Evolutionary conservation across 2,888 invertebrate species (phyloP), one percentile per base, ranked within the genome.

Genomic region (Eupithecia dodoneata): DNA sequence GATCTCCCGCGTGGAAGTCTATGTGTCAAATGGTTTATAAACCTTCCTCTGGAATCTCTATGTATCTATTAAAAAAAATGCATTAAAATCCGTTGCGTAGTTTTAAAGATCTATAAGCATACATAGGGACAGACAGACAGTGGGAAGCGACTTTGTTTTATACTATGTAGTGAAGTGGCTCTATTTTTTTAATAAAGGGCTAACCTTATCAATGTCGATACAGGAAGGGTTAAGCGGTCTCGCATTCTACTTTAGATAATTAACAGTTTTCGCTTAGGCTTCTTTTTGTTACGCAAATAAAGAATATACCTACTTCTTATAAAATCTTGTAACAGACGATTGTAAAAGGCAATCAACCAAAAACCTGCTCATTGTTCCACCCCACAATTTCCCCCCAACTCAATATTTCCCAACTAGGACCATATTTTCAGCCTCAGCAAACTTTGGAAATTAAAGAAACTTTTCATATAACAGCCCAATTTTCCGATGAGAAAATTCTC

Each of bases 401-500:
- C n/a, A n/a, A 73, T 74, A 55, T 63, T 18, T n/a, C 55, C 18
- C 71, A 71, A 52, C 71, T 42, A 63, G 18, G 65, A 13, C 13
- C 15, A 65, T 66, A 47, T 71, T 72, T 71, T 63, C 59, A 71
- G 47, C 18, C 41, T 44, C 42, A 44, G 15, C 13, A 65, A 78
- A 74, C 74, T 76, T 78, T 18, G 63, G 52, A 69, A 76, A 73
- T 77, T 75, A 75, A 13, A 73, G 67, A 67, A 75, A 79, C 82
- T 86, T 83, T 81, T 77, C 79, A 78, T 82, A 86, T 81, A 83
- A 84, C 80, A 76, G 76, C 79, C n/a, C 81, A 81, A 81, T 52
- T 55, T 65, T 55, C 66, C 73, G 49, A 73, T 73, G 71, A 76
- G 70, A 82, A 82, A 41, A 42, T 81, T 85, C 81, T 77, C 81